These are phyloP conservation scores for Tapera naevia DNA, from an alignment of 2,797 vertebrate species.

Conservation along the genomic window DNA sequence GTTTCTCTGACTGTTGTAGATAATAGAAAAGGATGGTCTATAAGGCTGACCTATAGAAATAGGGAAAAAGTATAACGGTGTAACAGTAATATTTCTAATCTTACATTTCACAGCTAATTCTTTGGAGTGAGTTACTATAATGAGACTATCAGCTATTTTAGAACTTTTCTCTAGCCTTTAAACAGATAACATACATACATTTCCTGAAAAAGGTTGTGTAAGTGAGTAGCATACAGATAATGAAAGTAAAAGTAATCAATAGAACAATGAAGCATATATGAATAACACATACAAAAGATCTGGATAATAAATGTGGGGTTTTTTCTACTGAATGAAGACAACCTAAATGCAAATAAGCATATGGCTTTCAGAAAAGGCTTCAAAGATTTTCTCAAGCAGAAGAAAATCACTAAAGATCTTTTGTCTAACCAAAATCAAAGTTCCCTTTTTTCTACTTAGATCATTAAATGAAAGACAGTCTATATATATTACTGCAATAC, in stretches of 20 bases:
- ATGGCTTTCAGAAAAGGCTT: background rate
- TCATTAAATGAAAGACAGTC: background rate
- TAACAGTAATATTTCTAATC: background rate
- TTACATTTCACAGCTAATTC: background rate
- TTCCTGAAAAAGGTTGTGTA: background rate
- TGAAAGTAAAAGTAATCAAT: background rate
- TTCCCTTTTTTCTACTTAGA: background rate
- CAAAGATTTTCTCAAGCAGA: background rate
- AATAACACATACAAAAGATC: background rate
- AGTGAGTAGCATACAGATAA: background rate
- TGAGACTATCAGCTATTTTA: background rate
- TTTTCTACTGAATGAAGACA: background rate
- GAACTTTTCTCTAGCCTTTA: background rate
- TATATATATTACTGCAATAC: background rate
- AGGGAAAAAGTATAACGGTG: background rate
- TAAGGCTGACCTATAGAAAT: background rate
- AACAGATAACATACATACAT: background rate
- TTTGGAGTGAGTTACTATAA: background rate
- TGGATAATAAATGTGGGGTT: background rate
- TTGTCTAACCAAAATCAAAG: background rate
- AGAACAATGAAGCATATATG: background rate
- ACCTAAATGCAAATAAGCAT: background rate
- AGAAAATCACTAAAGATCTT: background rate
- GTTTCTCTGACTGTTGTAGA: background rate
- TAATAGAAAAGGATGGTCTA: background rate